These are phyloP conservation scores for Drosophila mimica DNA, from an alignment of 2,888 invertebrate species.

Conservation along the genomic window DNA sequence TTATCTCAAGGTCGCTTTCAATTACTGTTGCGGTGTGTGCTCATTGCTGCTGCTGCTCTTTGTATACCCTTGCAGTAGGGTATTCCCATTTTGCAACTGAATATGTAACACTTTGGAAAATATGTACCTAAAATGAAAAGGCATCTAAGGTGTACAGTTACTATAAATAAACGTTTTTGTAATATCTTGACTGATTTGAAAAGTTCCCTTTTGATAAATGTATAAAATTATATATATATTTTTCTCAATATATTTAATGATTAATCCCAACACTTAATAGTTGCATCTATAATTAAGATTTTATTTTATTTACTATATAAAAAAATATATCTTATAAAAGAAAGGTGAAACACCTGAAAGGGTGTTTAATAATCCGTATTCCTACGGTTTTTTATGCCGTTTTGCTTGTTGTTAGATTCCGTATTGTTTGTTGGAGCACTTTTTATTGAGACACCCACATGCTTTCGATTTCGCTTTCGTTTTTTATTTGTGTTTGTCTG, in stretches of 20 bases:
- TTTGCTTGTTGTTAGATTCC: constrained; percentile 7
- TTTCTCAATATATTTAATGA: not conserved
- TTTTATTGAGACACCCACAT: constrained; percentile 51
- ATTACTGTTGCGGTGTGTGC: constrained; percentile 29
- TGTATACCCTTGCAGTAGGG: not conserved
- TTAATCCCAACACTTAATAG: not conserved
- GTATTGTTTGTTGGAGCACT: constrained; percentile 16
- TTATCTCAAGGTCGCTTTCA: constrained; percentile 74
- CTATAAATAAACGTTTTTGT: too few species aligned
- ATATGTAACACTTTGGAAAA: too few species aligned
- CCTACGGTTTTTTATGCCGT: not conserved
- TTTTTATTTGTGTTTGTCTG: constrained; percentile 11
- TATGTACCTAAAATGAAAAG: too few species aligned
- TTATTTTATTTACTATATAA: not conserved
- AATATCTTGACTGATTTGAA: too few species aligned
- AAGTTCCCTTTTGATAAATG: too few species aligned
- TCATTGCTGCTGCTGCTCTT: not conserved
- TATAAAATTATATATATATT: too few species aligned
- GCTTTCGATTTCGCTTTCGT: constrained; percentile 47
- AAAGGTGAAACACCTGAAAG: not conserved
- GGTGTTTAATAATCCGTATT: not conserved
- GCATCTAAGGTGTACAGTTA: too few species aligned
- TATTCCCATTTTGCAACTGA: not conserved
- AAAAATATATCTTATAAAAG: not conserved
- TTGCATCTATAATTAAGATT: not conserved